Evolutionary conservation across 1,140 invertebrate species (phyloP), one percentile per base, ranked within the genome.

Genomic region (Cydia fagiglandana): DNA sequence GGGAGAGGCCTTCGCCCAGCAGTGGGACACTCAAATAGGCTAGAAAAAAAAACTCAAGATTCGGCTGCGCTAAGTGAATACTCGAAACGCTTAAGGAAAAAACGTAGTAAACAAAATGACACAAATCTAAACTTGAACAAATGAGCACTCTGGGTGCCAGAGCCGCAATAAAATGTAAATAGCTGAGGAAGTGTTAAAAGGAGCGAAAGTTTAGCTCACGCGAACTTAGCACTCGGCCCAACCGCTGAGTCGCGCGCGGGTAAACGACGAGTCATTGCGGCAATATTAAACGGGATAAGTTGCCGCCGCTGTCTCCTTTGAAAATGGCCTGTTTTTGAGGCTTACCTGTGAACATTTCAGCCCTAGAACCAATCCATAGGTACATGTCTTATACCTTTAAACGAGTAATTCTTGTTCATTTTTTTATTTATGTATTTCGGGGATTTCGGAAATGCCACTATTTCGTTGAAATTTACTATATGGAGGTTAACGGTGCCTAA

Each of bases 121-220:
- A 76, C 34, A 81, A 80, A 80, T 79, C 77, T 78, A 80, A 78
- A 84, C 78, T 64, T 73, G 80, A 86, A 81, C 81, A 86, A 86
- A 86, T 84, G 84, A 86, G 84, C 80, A 79, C 79, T 82, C 83
- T 81, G 75, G 76, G 78, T 77, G 80, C 77, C 76, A 75, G 75
- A 76, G 76, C 78, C 78, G 81, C 76, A 85, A 87, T 87, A 87
- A 87, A 88, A 88, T 88, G 85, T 85, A 86, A 86, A 87, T 86
- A 85, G 84, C 81, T 81, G 82, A 77, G 82, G 81, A 85, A 88
- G 84, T 85, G 85, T 86, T 87, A 83, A 86, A 86, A 84, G 83
- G 82, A 85, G 81, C 80, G 80, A 84, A 86, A 88, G 84, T 86
- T 86, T 82, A 83, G 79, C 83, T 85, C 83, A 81, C 82, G 83